phyloP scores from a whole-genome alignment of 1,140 invertebrate genomes.

The Chymomyza costata region DNA sequence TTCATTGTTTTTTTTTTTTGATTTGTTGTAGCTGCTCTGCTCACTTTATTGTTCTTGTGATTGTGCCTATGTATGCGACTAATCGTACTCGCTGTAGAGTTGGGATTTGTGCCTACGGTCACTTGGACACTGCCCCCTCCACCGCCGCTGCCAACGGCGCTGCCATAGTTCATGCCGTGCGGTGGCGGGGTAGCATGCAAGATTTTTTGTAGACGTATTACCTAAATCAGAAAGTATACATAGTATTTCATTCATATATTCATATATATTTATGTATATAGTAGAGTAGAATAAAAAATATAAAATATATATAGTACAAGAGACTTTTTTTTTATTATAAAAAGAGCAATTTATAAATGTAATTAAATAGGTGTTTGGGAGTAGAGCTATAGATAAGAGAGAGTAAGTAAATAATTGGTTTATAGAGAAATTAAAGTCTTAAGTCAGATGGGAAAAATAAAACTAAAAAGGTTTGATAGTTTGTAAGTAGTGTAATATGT shows the following conservation, averaged over 20 bases:
- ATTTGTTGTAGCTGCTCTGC: slow-evolving; percentile 53
- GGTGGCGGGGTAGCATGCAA: slow-evolving; percentile 74
- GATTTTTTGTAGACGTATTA: slow-evolving; percentile 74
- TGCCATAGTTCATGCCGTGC: slow-evolving; percentile 59
- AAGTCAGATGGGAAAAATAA: too few relatives aligned
- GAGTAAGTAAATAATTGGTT: too few relatives aligned
- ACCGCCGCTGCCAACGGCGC: slow-evolving; percentile 42
- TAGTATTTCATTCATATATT: slow-evolving; percentile 33
- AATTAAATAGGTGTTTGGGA: too few relatives aligned
- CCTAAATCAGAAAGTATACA: slow-evolving; percentile 65
- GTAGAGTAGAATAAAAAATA: too few relatives aligned
- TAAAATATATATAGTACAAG: too few relatives aligned
- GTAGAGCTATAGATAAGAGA: too few relatives aligned
- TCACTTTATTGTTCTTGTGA: slow-evolving; percentile 74
- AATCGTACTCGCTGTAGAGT: slow-evolving; percentile 74
- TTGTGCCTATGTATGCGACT: slow-evolving; percentile 75
- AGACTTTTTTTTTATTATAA: too few relatives aligned
- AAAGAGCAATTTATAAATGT: too few relatives aligned
- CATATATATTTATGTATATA: slow-evolving; percentile 7
- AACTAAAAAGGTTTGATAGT: too few relatives aligned
- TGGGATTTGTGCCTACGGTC: slow-evolving; percentile 73
- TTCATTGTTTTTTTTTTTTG: slow-evolving; percentile 19
- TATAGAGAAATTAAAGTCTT: too few relatives aligned
- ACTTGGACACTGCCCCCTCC: slow-evolving; percentile 70
- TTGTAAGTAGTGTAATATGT: too few relatives aligned